These are phyloP conservation scores for Pristiophorus japonicus DNA, from an alignment of 2,113 vertebrate species.

Conservation along the genomic window DNA sequence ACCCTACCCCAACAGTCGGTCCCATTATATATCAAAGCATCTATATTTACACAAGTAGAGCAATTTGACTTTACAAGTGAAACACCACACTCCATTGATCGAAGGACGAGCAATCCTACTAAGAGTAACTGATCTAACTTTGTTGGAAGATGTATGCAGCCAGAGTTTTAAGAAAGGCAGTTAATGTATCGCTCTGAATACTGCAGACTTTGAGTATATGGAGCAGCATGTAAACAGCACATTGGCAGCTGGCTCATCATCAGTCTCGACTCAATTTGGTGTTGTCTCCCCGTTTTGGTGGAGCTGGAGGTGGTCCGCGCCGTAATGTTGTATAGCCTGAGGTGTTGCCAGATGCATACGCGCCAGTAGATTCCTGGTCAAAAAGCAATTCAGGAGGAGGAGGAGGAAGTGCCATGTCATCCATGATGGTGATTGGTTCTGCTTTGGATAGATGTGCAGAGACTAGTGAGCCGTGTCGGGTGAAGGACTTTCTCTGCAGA, in stretches of 20 bases:
- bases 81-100: conserved; percentile 35
- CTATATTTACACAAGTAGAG: conserved; percentile 33
- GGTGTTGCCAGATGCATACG: conserved; percentile 73
- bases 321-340: conserved; percentile 93
- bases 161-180: conserved; percentile 28
- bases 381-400: conserved; percentile 84
- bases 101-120: conserved; percentile 26
- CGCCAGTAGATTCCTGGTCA: conserved; percentile 65
- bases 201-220: not conserved
- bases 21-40: conserved; percentile 30
- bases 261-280: conserved; percentile 93
- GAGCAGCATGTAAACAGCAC: conserved; percentile 28
- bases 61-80: conserved; percentile 31
- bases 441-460: conserved; percentile 64
- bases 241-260: conserved; percentile 47
- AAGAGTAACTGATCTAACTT: not conserved
- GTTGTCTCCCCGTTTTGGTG: conserved; percentile 86
- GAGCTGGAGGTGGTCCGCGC: conserved; percentile 81
- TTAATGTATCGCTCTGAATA: conserved; percentile 13
- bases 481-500: conserved; percentile 87
- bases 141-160: conserved; percentile 32
- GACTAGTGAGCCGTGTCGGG: conserved; percentile 77
- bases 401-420: conserved; percentile 85
- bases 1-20: not conserved
- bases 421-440: conserved; percentile 82